Base-by-base conservation (phyloP, 2,888 invertebrate species). In the Lithophane leautieri region DNA sequence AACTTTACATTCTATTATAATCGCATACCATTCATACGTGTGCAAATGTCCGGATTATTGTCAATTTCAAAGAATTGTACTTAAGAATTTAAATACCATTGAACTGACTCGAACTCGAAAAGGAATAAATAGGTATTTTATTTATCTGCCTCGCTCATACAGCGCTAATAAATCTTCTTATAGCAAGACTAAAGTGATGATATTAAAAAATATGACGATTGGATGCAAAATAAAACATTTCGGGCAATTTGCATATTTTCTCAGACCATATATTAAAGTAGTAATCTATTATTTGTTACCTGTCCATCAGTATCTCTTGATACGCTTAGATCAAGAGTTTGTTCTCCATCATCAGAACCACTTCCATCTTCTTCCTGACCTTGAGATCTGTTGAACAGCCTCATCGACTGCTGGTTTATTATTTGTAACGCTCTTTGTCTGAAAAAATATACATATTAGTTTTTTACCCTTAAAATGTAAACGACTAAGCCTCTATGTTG, bases 241-340 rank as follows among this genome's bases (percentile, higher is more conserved):
- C 25, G 22, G 1, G 9, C 44, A 56, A 84, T 84, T 85, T 77
- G 63, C 63, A 70, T 76, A 81, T 66, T 81, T 74, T 70, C 68
- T 61, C 78, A 70, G 28, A 11, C 19, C 42, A 16, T 60, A 22
- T 47, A 47, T 65, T 47, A 28, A 70, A 56, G 11, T 75, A 69
- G 61, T 63, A 14, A 28, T 54, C 19, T 60, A 81, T 73, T 63
- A 74, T 25, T 34, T 4, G 1, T 89, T 91, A 96, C 97, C 94
- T 96, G 96, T 84, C 96, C 96, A 89, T 97, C 97, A 28, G 93
- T 93, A 83, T 97, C 97, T 84, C 97, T 96, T 3, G 96, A 96
- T 0, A 97, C 94, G 77, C 97, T 97, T 4, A 97, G 89, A 83
- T 97, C 97, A 54, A 97, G 91, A 70, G 97, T 97, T 84, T 97